A percentile compares a stretch with the other conserved stretches of the same genome.
These are phyloP conservation scores for Microctenopoma steveboyesi DNA, from an alignment of 2,797 vertebrate species.

Conservation along the genomic window DNA sequence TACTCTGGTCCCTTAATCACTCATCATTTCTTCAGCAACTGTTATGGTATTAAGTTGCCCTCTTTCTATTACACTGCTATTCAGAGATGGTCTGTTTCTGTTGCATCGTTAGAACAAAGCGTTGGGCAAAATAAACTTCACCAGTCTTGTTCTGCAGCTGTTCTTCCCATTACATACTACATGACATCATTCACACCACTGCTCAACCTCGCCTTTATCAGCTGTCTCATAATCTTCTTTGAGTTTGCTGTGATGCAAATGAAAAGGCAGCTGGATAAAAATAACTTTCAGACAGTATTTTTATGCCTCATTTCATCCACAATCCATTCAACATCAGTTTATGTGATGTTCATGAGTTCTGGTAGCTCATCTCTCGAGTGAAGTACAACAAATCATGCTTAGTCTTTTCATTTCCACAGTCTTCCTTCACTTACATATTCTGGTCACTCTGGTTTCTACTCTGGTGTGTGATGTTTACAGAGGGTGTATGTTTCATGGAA, in stretches of 20 bases:
- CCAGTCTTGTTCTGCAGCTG: not conserved
- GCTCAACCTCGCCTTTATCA: conserved; percentile 6
- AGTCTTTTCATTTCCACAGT: conserved; percentile 2
- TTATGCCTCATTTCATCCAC: not conserved
- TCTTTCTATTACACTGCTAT: no score
- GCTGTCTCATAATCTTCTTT: conserved; percentile 7
- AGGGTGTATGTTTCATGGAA: conserved; percentile 23
- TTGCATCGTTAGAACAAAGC: no score
- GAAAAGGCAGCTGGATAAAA: conserved; percentile 1
- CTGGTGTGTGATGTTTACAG: not conserved
- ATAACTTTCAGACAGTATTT: conserved; percentile 1
- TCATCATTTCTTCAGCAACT: no score
- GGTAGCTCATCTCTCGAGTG: conserved; percentile 12
- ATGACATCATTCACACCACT: not conserved
- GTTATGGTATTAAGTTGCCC: no score
- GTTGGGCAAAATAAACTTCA: conserved; percentile 23
- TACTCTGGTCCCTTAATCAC: not conserved
- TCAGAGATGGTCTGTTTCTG: no score
- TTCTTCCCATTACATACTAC: conserved; percentile 15
- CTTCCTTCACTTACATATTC: conserved; percentile 11
- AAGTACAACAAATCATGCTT: conserved; percentile 3
- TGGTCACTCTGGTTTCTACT: conserved; percentile 8
- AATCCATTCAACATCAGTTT: conserved; percentile 2
- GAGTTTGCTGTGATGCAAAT: not conserved
- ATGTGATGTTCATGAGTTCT: not conserved